These are phyloP conservation scores for Leuctra nigra DNA, from an alignment of 2,888 invertebrate species.

Conservation along the genomic window DNA sequence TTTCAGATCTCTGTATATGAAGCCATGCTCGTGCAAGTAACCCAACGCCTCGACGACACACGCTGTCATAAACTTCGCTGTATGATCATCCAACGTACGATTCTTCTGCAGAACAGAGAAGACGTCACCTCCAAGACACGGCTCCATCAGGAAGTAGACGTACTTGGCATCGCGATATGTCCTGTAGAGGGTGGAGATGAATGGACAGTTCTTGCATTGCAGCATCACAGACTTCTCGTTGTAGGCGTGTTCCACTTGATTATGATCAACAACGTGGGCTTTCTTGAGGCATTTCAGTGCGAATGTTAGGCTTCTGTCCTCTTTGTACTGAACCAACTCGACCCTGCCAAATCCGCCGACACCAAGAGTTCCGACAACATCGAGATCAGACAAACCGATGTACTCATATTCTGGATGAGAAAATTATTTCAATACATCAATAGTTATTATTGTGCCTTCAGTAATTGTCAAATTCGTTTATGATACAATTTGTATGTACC, in stretches of 20 bases:
- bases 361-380: constrained; percentile 48
- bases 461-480: too few species aligned
- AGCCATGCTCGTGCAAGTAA: constrained; percentile 77
- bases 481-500: too few species aligned
- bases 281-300: constrained; percentile 87
- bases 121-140: constrained; percentile 89
- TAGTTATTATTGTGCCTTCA: too few species aligned
- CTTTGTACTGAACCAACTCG: constrained; percentile 38
- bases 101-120: constrained; percentile 87
- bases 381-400: constrained; percentile 55
- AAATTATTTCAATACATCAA: too few species aligned
- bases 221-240: constrained; percentile 67
- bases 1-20: constrained; percentile 86
- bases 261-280: constrained; percentile 78
- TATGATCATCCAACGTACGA: constrained; percentile 70
- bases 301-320: constrained; percentile 47
- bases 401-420: constrained; percentile 49
- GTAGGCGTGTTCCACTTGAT: constrained; percentile 83
- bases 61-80: constrained; percentile 81
- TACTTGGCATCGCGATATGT: constrained; percentile 69
- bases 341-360: constrained; percentile 53
- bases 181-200: constrained; percentile 40
- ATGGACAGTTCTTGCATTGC: constrained; percentile 37
- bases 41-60: constrained; percentile 91
- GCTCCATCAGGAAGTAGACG: constrained; percentile 93